Conservation (phyloP, 2,888 invertebrate genomes). For the Malthinus flaveolus region DNA sequence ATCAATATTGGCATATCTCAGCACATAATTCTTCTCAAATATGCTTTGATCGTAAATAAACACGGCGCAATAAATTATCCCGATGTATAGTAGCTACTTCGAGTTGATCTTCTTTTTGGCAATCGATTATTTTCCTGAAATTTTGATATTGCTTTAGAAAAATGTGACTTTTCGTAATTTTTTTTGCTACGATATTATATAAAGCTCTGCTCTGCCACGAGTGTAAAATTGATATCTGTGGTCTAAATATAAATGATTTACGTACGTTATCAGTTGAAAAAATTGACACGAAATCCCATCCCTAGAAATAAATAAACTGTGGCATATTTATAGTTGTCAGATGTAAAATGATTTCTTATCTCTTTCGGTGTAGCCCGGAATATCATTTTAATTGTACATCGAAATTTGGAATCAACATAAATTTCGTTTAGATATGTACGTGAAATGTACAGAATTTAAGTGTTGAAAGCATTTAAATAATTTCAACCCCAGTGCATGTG, state of each 20-base stretch:
- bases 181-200: neutral
- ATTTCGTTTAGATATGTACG: neutral
- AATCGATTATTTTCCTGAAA: no score
- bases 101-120: no score
- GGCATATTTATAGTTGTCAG: slow-evolving; percentile 52
- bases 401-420: neutral
- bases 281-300: slow-evolving; percentile 48
- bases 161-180: neutral
- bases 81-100: no score
- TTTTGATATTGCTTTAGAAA: no score
- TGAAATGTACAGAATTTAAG: slow-evolving; percentile 3
- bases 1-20: no score
- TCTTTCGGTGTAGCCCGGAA: slow-evolving; percentile 1
- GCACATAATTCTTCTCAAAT: no score
- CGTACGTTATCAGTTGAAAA: slow-evolving; percentile 45
- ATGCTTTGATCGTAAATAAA: no score
- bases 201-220: neutral
- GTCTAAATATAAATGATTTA: slow-evolving; percentile 41
- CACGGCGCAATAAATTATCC: no score
- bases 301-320: slow-evolving; percentile 48
- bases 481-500: slow-evolving; percentile 14
- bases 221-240: slow-evolving; percentile 27
- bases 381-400: slow-evolving; percentile 10
- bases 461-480: slow-evolving; percentile 23
- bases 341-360: slow-evolving; percentile 21